Percentiles rank a stretch among this genome's conserved stretches.
Evolutionary conservation across 2,113 vertebrate genomes (phyloP).

Genomic region (Anarrhichthys ocellatus): DNA sequence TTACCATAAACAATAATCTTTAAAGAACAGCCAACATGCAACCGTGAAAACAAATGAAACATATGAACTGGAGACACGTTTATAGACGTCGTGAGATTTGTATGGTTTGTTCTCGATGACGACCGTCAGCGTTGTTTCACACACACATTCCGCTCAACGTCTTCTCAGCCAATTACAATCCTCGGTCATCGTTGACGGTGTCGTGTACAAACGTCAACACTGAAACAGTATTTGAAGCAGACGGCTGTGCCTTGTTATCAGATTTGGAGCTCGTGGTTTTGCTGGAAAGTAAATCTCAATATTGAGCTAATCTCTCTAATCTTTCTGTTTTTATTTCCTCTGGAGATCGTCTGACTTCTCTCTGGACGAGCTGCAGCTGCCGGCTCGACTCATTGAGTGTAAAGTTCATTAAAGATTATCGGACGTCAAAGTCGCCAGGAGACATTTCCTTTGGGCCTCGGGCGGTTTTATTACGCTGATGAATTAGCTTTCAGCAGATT

Average conservation of each 20-base stretch:
- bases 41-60: too few relatives aligned
- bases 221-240: not conserved
- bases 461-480: conserved; percentile 10
- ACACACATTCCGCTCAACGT: too few relatives aligned
- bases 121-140: too few relatives aligned
- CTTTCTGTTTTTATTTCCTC: conserved; percentile 11
- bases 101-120: too few relatives aligned
- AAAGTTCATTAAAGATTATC: conserved; percentile 20
- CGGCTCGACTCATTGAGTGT: not conserved
- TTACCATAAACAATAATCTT: too few relatives aligned
- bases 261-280: not conserved
- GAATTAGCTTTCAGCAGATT: not conserved
- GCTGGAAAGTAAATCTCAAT: not conserved
- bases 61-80: too few relatives aligned
- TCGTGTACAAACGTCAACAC: too few relatives aligned
- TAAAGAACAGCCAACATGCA: too few relatives aligned
- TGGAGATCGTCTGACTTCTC: conserved; percentile 26
- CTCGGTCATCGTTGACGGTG: too few relatives aligned
- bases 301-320: not conserved
- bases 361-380: conserved; percentile 24
- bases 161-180: not conserved
- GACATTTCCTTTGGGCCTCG: conserved; percentile 22
- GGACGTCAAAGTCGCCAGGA: not conserved
- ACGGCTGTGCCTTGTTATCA: not conserved
- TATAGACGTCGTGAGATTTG: too few relatives aligned